phyloP scores from a whole-genome alignment of 2,797 vertebrate genomes.

The Momotus momota region DNA sequence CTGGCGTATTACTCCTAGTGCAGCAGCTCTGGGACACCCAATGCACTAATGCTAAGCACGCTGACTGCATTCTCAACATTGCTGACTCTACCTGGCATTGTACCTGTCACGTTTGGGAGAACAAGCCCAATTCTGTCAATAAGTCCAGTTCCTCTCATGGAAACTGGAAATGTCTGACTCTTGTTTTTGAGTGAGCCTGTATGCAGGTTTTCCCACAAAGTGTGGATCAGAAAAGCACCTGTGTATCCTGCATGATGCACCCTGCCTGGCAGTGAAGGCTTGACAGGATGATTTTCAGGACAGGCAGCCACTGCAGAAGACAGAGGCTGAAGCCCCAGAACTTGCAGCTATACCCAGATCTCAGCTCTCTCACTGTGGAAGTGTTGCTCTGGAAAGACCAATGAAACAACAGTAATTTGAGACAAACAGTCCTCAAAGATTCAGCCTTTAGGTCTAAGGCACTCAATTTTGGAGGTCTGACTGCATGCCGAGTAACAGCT shows the following conservation, averaged over 20 bases:
- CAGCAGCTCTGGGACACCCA: background rate
- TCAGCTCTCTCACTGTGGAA: background rate
- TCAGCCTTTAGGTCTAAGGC: background rate
- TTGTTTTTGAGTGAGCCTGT: background rate
- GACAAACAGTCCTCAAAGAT: background rate
- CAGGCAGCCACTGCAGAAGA: background rate
- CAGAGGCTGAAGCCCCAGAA: background rate
- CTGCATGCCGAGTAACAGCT: fast-evolving
- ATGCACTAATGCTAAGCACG: fast-evolving
- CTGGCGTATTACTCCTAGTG: fast-evolving
- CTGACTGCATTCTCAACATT: background rate
- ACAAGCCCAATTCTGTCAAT: background rate
- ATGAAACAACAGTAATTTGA: background rate
- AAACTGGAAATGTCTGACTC: background rate
- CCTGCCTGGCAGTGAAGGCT: background rate
- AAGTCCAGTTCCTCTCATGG: background rate
- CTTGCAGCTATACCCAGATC: background rate
- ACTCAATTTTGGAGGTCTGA: background rate
- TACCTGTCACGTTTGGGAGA: background rate
- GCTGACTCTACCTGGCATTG: background rate
- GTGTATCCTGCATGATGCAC: fast-evolving
- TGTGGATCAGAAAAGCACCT: background rate
- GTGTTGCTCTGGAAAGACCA: background rate
- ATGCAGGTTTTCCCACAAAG: background rate
- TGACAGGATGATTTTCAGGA: background rate